Evolutionary conservation across 2,797 vertebrate species (phyloP).

Genomic region (Syngnathus rostellatus): DNA sequence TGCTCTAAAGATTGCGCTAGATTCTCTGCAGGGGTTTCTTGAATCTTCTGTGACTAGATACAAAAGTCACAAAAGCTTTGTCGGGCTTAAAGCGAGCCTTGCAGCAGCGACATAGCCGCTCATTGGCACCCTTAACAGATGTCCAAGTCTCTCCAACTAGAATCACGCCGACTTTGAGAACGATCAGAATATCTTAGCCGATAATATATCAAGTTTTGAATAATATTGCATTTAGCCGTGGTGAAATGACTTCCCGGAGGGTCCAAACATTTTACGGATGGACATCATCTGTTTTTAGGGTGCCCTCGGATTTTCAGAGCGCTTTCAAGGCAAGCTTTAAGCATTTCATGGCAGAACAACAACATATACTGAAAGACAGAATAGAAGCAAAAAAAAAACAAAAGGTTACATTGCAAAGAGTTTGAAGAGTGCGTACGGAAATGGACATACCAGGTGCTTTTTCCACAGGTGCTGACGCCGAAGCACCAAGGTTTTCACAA

Average conservation of each 20-base stretch:
- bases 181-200: not conserved
- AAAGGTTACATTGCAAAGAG: constrained; percentile 39
- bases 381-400: constrained; percentile 33
- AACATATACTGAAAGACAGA: constrained; percentile 50
- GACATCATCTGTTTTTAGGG: constrained; percentile 10
- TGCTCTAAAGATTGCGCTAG: constrained; percentile 78
- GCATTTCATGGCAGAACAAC: constrained; percentile 55
- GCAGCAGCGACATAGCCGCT: constrained; percentile 7
- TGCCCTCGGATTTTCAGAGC: constrained; percentile 20
- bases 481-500: constrained; percentile 91
- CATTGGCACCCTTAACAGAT: not conserved
- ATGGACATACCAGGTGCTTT: constrained; percentile 86
- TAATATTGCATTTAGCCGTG: not conserved
- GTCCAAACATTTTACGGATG: not conserved
- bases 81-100: constrained; percentile 72
- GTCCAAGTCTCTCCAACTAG: not conserved
- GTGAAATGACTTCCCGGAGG: not conserved
- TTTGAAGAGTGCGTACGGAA: constrained; percentile 23
- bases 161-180: too few relatives aligned
- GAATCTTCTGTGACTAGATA: constrained; percentile 81
- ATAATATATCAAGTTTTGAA: not conserved
- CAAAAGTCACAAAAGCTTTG: constrained; percentile 78
- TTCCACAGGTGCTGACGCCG: constrained; percentile 89
- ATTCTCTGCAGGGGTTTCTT: constrained; percentile 76
- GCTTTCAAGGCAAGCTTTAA: constrained; percentile 62